phyloP scores from a whole-genome alignment of 35 echinoderm and acorn worm genomes.

The Eucidaris tribuloides region DNA sequence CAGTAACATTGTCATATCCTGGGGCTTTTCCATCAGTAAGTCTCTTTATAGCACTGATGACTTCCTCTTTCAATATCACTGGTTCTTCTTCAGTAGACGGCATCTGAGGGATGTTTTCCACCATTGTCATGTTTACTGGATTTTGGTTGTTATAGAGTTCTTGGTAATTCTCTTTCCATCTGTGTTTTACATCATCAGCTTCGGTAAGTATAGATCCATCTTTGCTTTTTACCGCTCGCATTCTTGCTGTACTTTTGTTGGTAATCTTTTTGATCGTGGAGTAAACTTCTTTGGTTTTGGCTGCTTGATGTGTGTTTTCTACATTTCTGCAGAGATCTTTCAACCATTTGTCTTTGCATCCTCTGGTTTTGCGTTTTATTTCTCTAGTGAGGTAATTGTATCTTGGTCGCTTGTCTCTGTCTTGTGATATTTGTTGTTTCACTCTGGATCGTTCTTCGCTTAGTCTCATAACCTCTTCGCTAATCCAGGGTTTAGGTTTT shows the following conservation, averaged over 20 bases:
- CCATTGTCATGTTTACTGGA: no score
- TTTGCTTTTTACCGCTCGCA: not conserved
- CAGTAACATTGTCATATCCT: conserved; percentile 31
- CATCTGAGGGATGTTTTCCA: not conserved
- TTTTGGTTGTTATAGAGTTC: not conserved
- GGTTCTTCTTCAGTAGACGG: not conserved
- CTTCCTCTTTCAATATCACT: not conserved
- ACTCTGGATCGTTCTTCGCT: not conserved
- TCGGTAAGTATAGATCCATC: not conserved
- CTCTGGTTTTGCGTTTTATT: not conserved
- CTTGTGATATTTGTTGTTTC: not conserved
- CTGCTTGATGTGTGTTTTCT: not conserved
- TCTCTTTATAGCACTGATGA: conserved; percentile 3
- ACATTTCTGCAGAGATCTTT: not conserved
- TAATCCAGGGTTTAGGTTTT: no score
- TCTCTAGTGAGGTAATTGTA: not conserved
- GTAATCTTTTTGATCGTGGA: not conserved
- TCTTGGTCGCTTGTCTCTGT: not conserved
- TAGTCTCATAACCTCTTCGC: no score
- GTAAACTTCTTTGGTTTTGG: not conserved
- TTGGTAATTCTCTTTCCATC: not conserved
- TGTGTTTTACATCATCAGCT: not conserved
- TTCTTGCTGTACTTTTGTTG: not conserved
- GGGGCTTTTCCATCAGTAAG: conserved; percentile 7
- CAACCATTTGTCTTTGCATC: not conserved